phyloP scores from a whole-genome alignment of 2,113 vertebrate genomes.

The Caloenas nicobarica region DNA sequence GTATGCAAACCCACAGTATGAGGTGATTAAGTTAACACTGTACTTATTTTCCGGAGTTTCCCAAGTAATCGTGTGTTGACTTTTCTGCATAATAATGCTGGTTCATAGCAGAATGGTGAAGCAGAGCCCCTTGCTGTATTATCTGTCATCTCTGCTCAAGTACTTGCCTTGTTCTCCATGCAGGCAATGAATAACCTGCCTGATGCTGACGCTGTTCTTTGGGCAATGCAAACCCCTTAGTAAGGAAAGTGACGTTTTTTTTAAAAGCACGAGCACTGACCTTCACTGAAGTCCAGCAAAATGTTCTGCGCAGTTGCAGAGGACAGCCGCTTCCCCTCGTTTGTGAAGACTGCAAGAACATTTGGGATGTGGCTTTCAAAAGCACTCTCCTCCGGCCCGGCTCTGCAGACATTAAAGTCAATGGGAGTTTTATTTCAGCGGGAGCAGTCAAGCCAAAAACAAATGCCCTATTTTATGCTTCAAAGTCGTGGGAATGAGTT shows the following conservation, averaged over 20 bases:
- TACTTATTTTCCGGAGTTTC: background rate
- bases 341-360: background rate
- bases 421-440: background rate
- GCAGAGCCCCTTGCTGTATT: background rate
- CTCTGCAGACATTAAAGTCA: background rate
- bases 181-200: background rate
- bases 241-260: background rate
- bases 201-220: conserved; percentile 26
- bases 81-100: background rate
- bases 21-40: background rate
- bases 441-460: background rate
- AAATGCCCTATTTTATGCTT: background rate
- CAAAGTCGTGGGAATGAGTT: background rate
- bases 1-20: background rate
- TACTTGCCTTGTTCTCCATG: background rate
- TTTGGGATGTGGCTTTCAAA: background rate
- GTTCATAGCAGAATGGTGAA: background rate
- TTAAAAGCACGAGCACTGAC: background rate
- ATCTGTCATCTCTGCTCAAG: background rate
- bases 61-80: background rate
- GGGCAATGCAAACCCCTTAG: background rate
- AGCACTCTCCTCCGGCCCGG: background rate
- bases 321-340: background rate
- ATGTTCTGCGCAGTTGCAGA: background rate
- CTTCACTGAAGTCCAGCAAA: conserved; percentile 12